Percentiles rank a stretch among this genome's conserved stretches.
Evolutionary conservation across 2,113 vertebrate species (phyloP).

Genomic region (Rhabdornis inornatus): DNA sequence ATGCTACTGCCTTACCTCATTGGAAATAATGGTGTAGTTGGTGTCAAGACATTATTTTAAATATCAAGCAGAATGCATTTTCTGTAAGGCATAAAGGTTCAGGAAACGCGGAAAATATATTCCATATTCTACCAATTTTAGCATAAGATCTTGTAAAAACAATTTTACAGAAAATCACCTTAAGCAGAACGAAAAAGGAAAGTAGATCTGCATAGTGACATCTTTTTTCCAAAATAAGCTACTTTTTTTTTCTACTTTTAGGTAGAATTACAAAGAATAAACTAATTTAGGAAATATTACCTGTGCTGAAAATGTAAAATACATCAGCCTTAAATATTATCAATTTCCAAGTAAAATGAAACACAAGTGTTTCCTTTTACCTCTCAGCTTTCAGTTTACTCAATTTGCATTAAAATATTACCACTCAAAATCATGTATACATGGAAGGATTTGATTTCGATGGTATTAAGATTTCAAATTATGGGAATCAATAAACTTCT

Average conservation of each 20-base stretch:
- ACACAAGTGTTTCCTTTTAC: neutral
- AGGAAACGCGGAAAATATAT: neutral
- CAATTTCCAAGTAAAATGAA: neutral
- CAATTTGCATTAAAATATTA: neutral
- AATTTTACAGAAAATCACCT: neutral
- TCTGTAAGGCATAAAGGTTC: conserved; percentile 18
- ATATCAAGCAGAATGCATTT: conserved; percentile 23
- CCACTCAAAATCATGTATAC: neutral
- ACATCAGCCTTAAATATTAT: neutral
- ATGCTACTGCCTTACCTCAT: neutral
- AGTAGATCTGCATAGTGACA: neutral
- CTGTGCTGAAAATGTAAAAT: neutral
- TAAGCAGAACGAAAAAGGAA: neutral
- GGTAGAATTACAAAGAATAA: neutral
- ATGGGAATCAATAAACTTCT: neutral
- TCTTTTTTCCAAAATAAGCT: neutral
- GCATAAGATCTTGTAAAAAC: neutral
- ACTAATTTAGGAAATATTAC: neutral
- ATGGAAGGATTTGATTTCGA: neutral
- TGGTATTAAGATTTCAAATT: neutral
- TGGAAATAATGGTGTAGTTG: conserved; percentile 12
- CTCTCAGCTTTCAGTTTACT: neutral
- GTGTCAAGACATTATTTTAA: conserved; percentile 47
- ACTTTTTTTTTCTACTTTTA: neutral
- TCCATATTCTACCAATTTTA: neutral